Evolutionary conservation across 2,888 invertebrate genomes (phyloP).

Genomic region (Drosophila koepferae): DNA sequence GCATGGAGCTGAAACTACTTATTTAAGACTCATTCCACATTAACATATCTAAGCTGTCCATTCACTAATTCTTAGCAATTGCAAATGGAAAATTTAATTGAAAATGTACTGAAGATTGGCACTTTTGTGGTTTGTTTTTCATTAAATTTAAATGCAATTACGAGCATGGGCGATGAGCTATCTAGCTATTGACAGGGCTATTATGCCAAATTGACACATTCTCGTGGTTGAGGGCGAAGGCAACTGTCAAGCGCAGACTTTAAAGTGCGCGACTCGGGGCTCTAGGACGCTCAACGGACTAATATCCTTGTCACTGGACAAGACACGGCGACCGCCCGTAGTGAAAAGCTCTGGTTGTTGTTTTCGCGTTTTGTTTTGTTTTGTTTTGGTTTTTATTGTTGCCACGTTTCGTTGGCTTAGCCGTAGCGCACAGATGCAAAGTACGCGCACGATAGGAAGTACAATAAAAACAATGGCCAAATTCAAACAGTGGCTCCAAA

Average conservation of each 20-base stretch:
- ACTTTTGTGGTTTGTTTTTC: constrained; percentile 41
- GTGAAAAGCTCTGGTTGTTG: constrained; percentile 44
- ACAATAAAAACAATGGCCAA: constrained; percentile 47
- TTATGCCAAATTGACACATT: constrained; percentile 43
- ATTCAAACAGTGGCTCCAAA: constrained; percentile 38
- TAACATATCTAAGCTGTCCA: not conserved
- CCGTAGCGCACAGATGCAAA: constrained; percentile 18
- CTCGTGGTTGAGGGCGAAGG: constrained; percentile 8
- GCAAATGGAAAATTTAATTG: constrained; percentile 1
- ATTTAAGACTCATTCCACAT: not conserved
- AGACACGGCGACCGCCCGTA: constrained; percentile 32
- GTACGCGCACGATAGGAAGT: constrained; percentile 21
- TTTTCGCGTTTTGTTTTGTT: constrained; percentile 15
- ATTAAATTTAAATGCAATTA: constrained; percentile 59
- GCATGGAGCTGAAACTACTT: not conserved
- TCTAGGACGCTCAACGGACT: constrained; percentile 16
- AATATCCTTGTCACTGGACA: constrained; percentile 20
- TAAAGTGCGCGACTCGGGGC: constrained; percentile 27
- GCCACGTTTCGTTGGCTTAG: constrained; percentile 15
- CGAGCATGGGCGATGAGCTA: constrained; percentile 22
- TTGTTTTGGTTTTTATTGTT: constrained; percentile 7
- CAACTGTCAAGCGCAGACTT: constrained; percentile 48
- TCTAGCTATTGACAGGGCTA: constrained; percentile 24
- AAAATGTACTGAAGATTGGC: constrained; percentile 13
- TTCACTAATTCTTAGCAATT: constrained; percentile 5